Evolutionary conservation across 1,140 invertebrate genomes (phyloP), one percentile per base, ranked within the genome.

Genomic region (Drosophila repleta): DNA sequence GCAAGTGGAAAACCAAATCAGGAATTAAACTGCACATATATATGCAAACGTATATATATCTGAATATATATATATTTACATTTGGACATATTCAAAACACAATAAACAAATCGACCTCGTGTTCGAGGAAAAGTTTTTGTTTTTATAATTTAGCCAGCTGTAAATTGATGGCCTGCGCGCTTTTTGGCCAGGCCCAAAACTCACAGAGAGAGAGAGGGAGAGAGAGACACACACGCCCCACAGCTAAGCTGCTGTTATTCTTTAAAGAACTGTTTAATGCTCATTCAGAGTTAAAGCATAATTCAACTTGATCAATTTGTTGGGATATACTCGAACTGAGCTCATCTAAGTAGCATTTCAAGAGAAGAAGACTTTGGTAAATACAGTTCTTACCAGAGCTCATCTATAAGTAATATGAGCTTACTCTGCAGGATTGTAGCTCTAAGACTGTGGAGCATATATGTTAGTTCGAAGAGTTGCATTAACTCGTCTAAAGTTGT

Each of bases 91-190:
- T 24, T 43, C 48, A 61, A 68, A 18, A 60, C 17, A 48, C 41
- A 53, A 62, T 62, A 62, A 69, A 46, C 57, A 62, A 62, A 68
- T 45, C 39, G 57, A 57, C 53, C 51, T 52, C 46, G 51, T 32
- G 52, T 45, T 39, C 46, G 55, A 35, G 56, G 56, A 68, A 68
- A 68, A 68, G 65, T 68, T 68, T 57, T 21, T 67, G 58, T 49
- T 24, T 24, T 52, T 52, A 29, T 52, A 60, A 45, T 21, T 46
- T 26, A 61, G 56, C 39, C 41, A 51, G 53, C 8, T 56, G 45
- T 20, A 46, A 61, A 68, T 62, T 61, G 43, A 65, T 65, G 43
- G n/a, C 32, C 48, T 61, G 51, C 41, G 18, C 18, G 20, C 13
- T 53, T 57, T 57, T 62, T 55, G 29, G 49, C 29, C 37, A 26